A percentile compares a stretch with the other conserved stretches of the same genome.
These are phyloP conservation scores for Abrostola tripartita DNA, from an alignment of 2,888 invertebrate genomes.

Conservation along the genomic window DNA sequence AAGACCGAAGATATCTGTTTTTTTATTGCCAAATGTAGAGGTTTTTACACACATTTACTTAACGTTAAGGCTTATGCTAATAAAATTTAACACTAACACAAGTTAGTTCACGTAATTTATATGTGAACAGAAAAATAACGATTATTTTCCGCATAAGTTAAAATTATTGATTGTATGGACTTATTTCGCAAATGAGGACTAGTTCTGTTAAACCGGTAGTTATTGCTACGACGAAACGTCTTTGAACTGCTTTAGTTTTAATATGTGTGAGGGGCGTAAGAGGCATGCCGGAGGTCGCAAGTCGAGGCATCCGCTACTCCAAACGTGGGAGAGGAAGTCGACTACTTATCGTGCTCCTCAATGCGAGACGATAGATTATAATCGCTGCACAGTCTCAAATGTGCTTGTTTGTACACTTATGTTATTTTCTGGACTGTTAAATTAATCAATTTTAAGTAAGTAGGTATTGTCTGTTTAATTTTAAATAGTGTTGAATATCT, in stretches of 20 bases:
- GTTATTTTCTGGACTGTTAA: constrained; percentile 61
- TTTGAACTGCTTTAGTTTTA: constrained; percentile 56
- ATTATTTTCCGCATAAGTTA: constrained; percentile 22
- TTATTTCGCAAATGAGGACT: constrained; percentile 28
- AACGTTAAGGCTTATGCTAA: no score
- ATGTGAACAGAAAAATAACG: constrained; percentile 15
- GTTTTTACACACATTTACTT: neutral
- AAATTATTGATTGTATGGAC: constrained; percentile 22
- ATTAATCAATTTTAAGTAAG: constrained; percentile 34
- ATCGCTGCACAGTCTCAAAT: constrained; percentile 64
- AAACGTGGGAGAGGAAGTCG: constrained; percentile 87
- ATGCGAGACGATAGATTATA: constrained; percentile 82
- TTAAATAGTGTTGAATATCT: constrained; percentile 12
- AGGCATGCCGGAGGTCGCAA: constrained; percentile 79
- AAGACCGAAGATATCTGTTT: constrained; percentile 9
- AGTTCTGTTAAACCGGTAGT: constrained; percentile 12
- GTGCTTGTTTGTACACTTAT: constrained; percentile 60
- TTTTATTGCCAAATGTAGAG: neutral
- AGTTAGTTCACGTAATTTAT: neutral
- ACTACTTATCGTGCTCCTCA: constrained; percentile 87
- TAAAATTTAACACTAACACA: no score
- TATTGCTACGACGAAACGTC: constrained; percentile 28
- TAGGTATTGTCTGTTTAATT: constrained; percentile 19
- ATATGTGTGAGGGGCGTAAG: constrained; percentile 68
- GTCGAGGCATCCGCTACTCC: constrained; percentile 81